These are phyloP conservation scores for Philotrypesis tridentata DNA, from an alignment of 1,140 invertebrate genomes.

Conservation along the genomic window DNA sequence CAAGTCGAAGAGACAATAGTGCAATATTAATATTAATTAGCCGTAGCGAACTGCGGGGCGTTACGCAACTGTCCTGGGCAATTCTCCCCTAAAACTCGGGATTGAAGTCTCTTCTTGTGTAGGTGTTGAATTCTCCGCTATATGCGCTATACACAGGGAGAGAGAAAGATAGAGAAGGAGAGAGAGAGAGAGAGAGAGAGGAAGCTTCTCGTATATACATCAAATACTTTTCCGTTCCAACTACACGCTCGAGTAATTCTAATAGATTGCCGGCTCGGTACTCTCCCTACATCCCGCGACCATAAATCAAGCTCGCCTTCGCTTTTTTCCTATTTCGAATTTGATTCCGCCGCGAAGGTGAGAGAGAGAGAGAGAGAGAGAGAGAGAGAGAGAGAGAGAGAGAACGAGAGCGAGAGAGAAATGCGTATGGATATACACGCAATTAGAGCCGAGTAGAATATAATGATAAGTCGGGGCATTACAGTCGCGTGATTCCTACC, in stretches of 20 bases:
- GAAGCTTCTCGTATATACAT: slow-evolving; percentile 43
- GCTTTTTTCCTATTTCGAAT: slow-evolving; percentile 21
- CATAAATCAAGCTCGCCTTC: slow-evolving; percentile 31
- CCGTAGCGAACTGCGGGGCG: too few relatives aligned
- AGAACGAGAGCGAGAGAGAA: neutral
- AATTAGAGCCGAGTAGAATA: neutral
- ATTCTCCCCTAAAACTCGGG: neutral
- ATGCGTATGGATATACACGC: neutral
- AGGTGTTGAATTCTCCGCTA: neutral
- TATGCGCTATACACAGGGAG: neutral
- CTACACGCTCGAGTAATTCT: slow-evolving; percentile 60
- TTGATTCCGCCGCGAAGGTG: neutral
- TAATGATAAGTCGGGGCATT: neutral
- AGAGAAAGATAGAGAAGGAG: neutral
- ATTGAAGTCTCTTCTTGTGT: neutral
- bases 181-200: too few relatives aligned
- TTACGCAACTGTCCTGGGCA: too few relatives aligned
- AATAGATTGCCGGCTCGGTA: slow-evolving; percentile 57
- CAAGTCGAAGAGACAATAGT: too few relatives aligned
- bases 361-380: neutral
- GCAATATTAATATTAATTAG: too few relatives aligned
- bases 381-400: neutral
- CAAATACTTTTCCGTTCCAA: slow-evolving; percentile 54
- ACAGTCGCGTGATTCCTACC: neutral
- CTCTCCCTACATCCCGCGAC: neutral